phyloP scores from a whole-genome alignment of 2,113 vertebrate species.

The Phylloscopus whistleri region DNA sequence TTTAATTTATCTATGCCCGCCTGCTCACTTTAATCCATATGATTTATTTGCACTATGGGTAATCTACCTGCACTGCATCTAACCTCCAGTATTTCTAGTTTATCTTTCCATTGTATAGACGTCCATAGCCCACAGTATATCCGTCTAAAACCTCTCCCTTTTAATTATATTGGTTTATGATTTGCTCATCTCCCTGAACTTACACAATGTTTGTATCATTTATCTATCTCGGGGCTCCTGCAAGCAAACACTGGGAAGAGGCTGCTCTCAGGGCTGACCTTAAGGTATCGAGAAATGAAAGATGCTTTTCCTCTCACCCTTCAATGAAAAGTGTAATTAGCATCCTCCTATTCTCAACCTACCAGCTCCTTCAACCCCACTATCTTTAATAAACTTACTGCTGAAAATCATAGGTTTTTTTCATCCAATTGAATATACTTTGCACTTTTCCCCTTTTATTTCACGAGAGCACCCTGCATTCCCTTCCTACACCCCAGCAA shows the following conservation, averaged over 20 bases:
- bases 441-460: not conserved
- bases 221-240: conserved; percentile 19
- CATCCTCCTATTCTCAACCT: not conserved
- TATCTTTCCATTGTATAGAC: conserved; percentile 68
- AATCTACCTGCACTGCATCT: conserved; percentile 67
- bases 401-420: not conserved
- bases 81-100: conserved; percentile 70
- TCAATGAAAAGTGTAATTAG: not conserved
- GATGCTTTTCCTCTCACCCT: not conserved
- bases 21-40: conserved; percentile 46
- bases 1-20: conserved; percentile 49
- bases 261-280: not conserved
- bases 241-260: not conserved
- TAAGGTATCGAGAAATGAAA: not conserved
- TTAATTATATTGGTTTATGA: conserved; percentile 68
- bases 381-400: not conserved
- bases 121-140: conserved; percentile 70
- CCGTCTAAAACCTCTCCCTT: conserved; percentile 74
- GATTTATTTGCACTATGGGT: conserved; percentile 60
- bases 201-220: conserved; percentile 31
- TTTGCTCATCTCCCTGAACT: conserved; percentile 59
- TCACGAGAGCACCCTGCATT: not conserved
- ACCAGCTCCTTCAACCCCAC: not conserved
- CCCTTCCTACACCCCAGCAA: not conserved
- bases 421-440: not conserved